Base-by-base conservation (phyloP, 2,113 vertebrate genomes). In the Ranitomeya imitator region DNA sequence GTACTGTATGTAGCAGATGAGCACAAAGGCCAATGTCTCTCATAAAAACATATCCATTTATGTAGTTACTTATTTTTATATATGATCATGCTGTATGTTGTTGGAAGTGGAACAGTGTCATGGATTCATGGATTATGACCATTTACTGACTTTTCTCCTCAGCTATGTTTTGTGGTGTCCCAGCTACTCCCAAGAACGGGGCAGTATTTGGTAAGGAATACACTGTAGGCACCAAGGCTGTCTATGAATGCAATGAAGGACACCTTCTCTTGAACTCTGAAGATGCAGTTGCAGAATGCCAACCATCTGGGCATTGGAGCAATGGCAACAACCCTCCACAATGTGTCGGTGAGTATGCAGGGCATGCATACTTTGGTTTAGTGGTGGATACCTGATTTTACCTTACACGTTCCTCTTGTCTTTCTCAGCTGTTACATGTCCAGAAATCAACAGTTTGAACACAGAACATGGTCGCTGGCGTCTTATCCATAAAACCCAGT, bases 91-190 rank as follows among this genome's bases (percentile, higher is more conserved):
- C 63, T n/a, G 21, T n/a, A 23, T 67, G 63, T 2, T n/a, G 5
- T 23, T 67, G 63, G 21, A 67, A n/a, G 18, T 10, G 7, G 7
- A n/a, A 11, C 8, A 15, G 15, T 60, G 59, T 14, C 14, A 60
- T 15, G 13, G 59, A 45, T 45, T 16, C 65, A 69, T 26, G 52
- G 54, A 11, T 12, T 78, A 1, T 13, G 45, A 78, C 19, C 76
- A 13, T 79, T 54, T 23, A 16, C 15, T 51, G 1, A 60, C 31
- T 86, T 89, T 86, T 74, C 57, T 77, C 12, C 8, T 74, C 89
- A 99, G 98, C 98, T 90, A 95, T 98, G 45, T 98, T 97, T 89
- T 99, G 98, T 52, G 98, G 98, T 1, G 95, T 98, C 85, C 98
- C 98, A 16, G 91, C 94, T 45, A 95, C 97, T 73, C 98, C 98